phyloP scores from a whole-genome alignment of 2,113 vertebrate species.

The Cnemophilus loriae region DNA sequence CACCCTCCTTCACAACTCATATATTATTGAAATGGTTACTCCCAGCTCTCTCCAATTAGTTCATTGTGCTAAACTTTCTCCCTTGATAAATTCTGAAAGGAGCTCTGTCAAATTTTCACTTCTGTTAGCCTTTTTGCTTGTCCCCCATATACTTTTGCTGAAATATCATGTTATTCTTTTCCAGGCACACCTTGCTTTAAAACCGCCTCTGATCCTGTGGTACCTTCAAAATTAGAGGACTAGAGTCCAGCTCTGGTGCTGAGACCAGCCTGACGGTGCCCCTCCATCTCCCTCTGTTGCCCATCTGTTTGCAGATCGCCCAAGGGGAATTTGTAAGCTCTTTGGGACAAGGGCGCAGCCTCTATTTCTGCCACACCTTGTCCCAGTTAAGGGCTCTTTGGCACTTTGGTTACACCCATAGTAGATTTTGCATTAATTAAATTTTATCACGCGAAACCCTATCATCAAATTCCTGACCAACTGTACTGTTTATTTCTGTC shows the following conservation, averaged over 20 bases:
- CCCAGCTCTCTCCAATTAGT: background rate
- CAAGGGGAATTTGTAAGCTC: background rate
- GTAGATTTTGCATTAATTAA: background rate
- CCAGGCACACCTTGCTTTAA: background rate
- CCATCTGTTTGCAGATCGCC: accelerated
- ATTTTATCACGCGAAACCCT: background rate
- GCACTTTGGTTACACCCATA: background rate
- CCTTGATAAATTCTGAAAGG: background rate
- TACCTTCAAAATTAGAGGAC: background rate
- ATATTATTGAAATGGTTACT: background rate
- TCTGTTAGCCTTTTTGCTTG: background rate
- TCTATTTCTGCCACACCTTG: background rate
- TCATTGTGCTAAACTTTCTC: background rate
- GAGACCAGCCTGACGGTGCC: accelerated
- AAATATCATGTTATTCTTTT: background rate
- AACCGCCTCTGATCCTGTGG: background rate
- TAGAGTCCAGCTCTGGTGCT: accelerated
- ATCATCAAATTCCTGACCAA: background rate
- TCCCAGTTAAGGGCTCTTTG: background rate
- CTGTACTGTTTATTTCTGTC: background rate
- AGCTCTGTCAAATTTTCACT: background rate
- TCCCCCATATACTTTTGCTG: background rate
- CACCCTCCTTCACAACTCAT: background rate
- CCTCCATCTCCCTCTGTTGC: background rate
- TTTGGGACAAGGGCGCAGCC: background rate